Evolutionary conservation across 2,797 vertebrate genomes (phyloP).

Genomic region (Anguilla anguilla): DNA sequence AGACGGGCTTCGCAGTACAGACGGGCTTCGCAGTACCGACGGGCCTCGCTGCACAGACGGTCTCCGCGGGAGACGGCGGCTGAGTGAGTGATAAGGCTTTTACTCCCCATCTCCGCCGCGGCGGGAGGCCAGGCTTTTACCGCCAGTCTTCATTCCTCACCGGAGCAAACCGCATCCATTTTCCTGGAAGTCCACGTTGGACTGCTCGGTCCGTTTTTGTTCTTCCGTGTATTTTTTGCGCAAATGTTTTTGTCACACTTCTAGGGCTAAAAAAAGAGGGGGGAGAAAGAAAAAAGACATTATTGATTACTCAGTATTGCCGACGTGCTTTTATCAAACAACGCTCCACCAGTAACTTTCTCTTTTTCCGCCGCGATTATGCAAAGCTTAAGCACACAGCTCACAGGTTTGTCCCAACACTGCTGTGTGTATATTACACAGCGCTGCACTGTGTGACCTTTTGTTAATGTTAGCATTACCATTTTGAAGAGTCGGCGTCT

Average conservation of each 20-base stretch:
- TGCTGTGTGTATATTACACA: neutral
- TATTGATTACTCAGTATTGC: neutral
- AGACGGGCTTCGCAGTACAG: no score
- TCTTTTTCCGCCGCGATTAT: neutral
- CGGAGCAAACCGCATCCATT: neutral
- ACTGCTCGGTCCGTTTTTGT: conserved; percentile 1
- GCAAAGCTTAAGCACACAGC: neutral
- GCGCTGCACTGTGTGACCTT: neutral
- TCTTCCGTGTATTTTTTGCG: neutral
- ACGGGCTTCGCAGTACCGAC: no score
- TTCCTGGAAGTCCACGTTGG: conserved; percentile 10
- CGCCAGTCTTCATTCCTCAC: neutral
- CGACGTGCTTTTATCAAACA: neutral
- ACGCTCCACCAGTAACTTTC: neutral
- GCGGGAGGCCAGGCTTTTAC: neutral
- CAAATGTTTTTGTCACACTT: neutral
- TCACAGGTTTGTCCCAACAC: neutral
- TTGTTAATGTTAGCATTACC: neutral
- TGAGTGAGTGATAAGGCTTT: neutral
- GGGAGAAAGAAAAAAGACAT: no score
- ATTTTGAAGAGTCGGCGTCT: neutral
- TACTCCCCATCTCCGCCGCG: neutral
- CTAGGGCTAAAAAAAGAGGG: no score
- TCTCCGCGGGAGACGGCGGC: neutral
- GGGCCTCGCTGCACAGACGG: neutral